phyloP scores from a whole-genome alignment of 2,113 vertebrate species.

The Epinephelus fuscoguttatus region DNA sequence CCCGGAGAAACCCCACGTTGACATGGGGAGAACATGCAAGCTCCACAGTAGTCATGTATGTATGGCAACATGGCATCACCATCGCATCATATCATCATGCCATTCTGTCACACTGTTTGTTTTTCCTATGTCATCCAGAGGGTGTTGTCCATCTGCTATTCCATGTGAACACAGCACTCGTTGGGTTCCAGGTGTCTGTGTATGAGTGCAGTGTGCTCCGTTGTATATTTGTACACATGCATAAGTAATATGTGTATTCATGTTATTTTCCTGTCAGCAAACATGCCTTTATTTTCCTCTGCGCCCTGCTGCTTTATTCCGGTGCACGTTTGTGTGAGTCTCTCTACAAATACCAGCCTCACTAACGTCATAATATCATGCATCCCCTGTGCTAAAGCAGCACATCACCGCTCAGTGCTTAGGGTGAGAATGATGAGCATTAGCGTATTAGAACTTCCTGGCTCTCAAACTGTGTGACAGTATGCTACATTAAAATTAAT shows the following conservation, averaged over 20 bases:
- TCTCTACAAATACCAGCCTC: conserved; percentile 13
- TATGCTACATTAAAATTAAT: conserved; percentile 32
- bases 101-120: too few relatives aligned
- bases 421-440: conserved; percentile 49
- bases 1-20: too few relatives aligned
- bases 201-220: neutral
- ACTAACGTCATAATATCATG: conserved; percentile 11
- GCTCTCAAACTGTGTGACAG: conserved; percentile 27
- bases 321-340: neutral
- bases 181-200: too few relatives aligned
- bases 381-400: conserved; percentile 19
- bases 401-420: conserved; percentile 16
- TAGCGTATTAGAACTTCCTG: conserved; percentile 59
- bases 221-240: neutral
- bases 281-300: conserved; percentile 2
- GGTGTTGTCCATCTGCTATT: too few relatives aligned
- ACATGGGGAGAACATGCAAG: too few relatives aligned
- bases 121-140: too few relatives aligned
- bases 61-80: too few relatives aligned
- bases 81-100: too few relatives aligned
- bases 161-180: too few relatives aligned
- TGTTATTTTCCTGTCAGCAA: conserved; percentile 5
- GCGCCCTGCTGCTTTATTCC: neutral
- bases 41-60: too few relatives aligned
- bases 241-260: neutral